Conservation (phyloP, 1,140 invertebrate species). For the Aphis craccivora region DNA sequence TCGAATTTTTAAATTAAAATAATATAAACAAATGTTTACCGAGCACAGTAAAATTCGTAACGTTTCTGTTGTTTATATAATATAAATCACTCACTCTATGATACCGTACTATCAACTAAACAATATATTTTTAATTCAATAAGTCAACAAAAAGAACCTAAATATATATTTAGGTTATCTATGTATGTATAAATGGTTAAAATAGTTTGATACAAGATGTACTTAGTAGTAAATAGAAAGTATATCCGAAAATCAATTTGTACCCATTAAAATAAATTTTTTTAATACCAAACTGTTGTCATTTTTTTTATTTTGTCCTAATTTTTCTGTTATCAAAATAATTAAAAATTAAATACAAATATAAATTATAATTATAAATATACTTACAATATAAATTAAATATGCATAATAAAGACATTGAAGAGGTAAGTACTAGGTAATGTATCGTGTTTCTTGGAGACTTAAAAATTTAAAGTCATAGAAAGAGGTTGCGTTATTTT, state of each 20-base stretch:
- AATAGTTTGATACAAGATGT: not conserved
- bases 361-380: no score
- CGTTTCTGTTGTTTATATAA: not conserved
- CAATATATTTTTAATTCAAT: slow-evolving; percentile 19
- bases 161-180: not conserved
- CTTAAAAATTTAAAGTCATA: not conserved
- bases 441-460: not conserved
- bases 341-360: no score
- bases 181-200: not conserved
- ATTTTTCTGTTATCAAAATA: no score
- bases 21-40: not conserved
- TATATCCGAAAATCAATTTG: not conserved
- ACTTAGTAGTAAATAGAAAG: not conserved
- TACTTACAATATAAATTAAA: not conserved
- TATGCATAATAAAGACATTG: not conserved
- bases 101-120: not conserved
- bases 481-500: not conserved
- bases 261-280: not conserved
- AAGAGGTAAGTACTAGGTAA: not conserved
- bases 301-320: no score
- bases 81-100: not conserved
- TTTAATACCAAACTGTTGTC: not conserved
- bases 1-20: not conserved
- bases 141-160: not conserved
- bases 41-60: not conserved